Evolutionary conservation across 2,888 invertebrate genomes (phyloP), one percentile per base, ranked within the genome.

Genomic region (Mystacides longicornis): DNA sequence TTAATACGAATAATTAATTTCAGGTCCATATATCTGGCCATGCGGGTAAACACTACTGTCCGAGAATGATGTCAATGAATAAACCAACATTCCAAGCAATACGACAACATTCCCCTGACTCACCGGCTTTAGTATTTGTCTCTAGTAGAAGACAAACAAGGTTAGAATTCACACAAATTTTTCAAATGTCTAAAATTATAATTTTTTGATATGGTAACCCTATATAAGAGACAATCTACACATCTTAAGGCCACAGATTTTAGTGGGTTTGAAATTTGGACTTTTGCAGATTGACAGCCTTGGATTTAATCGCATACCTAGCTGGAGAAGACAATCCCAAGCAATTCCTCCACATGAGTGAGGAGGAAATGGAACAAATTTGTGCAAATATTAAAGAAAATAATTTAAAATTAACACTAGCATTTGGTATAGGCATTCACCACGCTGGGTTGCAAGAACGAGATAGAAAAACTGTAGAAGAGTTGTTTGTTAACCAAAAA

Each of bases 61-160:
- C 99, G 0, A 83, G 99, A 49, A 99, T 99, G 99, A 89, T 96
- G 60, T 90, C 96, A 0, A 99, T 99, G 99, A 99, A 99, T 75
- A 91, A 95, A 66, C 98, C 99, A 0, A 89, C 94, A 0, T 99
- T 91, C 76, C 93, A 94, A 71, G 93, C 97, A 0, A 96, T 99
- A 60, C 82, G 88, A 47, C 88, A 90, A 52, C 92, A 98, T 70
- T 95, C 98, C 0, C 93, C 95, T 0, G 73, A 78, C 52, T 94
- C 97, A 65, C 98, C 99, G 0, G 81, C 89, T 0, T 81, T 99
- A 33, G 87, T 99, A 2, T 95, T 95, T 68, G 99, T 99, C 0
- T 95, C 99, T 2, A 98, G 97, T 23, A 80, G 99, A 47, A 80
- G 98, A 60, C 99, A 99, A 74, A 99, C 98, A 0, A 73, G 77